Percentiles rank a stretch among this genome's conserved stretches.
phyloP scores from a whole-genome alignment of 2,113 vertebrate species.

The Salvelinus fontinalis region DNA sequence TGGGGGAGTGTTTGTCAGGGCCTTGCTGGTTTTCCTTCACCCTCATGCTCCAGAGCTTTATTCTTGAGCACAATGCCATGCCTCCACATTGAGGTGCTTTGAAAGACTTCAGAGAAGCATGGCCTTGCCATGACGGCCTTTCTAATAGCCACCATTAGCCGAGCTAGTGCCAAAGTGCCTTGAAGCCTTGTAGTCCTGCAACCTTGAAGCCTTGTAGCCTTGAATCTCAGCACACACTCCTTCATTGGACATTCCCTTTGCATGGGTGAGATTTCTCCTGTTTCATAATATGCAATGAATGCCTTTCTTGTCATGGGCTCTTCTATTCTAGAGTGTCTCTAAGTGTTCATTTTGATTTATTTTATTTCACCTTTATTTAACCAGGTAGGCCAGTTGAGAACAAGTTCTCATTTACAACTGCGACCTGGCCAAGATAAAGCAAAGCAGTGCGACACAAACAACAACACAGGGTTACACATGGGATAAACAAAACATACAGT shows the following conservation, averaged over 20 bases:
- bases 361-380: too few species aligned
- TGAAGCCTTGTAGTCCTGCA: not conserved
- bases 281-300: not conserved
- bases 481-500: too few species aligned
- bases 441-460: too few species aligned
- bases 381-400: too few species aligned
- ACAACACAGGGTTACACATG: too few species aligned
- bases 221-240: too few species aligned
- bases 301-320: not conserved
- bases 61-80: not conserved
- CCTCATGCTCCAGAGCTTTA: not conserved
- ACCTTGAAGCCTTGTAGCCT: too few species aligned
- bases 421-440: too few species aligned
- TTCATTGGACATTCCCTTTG: too few species aligned
- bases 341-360: not conserved
- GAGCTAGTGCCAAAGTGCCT: not conserved
- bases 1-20: conserved; percentile 4
- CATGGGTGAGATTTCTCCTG: too few species aligned
- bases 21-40: not conserved
- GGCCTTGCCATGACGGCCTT: not conserved
- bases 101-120: not conserved
- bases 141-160: not conserved
- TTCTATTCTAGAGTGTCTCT: not conserved
- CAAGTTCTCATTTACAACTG: too few species aligned
- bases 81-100: not conserved